Evolutionary conservation across 2,888 invertebrate species (phyloP).

Genomic region (Trichogramma dendrolimi): DNA sequence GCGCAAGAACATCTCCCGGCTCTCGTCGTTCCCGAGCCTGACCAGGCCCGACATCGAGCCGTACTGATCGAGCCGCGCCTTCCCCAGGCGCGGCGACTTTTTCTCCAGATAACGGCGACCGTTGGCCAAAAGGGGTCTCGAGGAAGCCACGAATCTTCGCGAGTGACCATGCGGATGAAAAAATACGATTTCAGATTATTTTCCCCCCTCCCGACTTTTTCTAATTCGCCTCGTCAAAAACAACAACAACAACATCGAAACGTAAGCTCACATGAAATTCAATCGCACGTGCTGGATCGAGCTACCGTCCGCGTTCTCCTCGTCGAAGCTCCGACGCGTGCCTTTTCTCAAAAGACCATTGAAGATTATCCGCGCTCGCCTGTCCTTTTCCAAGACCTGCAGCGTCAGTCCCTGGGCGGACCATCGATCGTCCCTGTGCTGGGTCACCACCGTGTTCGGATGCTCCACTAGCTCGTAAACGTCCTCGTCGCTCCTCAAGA

Average conservation of each 20-base stretch:
- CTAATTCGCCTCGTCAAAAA: no score
- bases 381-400: slow-evolving; percentile 60
- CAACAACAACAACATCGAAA: no score
- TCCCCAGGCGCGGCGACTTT: no score
- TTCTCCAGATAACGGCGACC: no score
- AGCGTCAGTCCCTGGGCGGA: slow-evolving; percentile 60
- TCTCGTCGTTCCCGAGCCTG: slow-evolving; percentile 32
- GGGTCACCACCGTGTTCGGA: background rate
- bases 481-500: no score
- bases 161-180: no score
- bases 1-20: no score
- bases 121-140: no score
- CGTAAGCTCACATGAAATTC: background rate
- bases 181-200: no score
- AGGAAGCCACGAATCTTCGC: no score
- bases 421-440: slow-evolving; percentile 48
- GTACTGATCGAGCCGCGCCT: slow-evolving; percentile 54
- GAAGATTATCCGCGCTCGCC: slow-evolving; percentile 62
- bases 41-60: slow-evolving; percentile 62
- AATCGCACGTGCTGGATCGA: slow-evolving; percentile 56
- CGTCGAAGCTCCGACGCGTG: slow-evolving; percentile 38
- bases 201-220: no score
- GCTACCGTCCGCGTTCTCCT: no score
- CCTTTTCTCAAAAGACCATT: slow-evolving; percentile 64
- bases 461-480: background rate